These are phyloP conservation scores for Tryphoninae sp. DNA, from an alignment of 2,888 invertebrate genomes.

Conservation along the genomic window DNA sequence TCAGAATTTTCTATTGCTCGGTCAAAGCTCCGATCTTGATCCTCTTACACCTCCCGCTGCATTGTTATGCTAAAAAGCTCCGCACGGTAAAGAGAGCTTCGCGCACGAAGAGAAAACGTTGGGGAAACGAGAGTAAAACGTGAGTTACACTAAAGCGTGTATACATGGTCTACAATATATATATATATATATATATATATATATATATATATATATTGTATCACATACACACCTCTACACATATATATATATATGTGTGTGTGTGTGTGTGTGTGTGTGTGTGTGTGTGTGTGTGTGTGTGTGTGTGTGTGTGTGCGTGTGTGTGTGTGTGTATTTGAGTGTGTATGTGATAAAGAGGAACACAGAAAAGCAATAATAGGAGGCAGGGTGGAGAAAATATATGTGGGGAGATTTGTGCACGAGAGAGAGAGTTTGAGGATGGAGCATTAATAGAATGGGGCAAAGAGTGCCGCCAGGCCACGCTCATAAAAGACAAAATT, in stretches of 20 bases:
- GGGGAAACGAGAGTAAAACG: constrained; percentile 37
- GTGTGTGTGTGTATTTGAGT: too few relatives aligned
- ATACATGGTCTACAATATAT: background rate
- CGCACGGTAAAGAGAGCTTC: constrained; percentile 40
- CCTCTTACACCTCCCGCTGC: constrained; percentile 31
- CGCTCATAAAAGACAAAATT: constrained; percentile 57
- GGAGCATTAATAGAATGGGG: constrained; percentile 44
- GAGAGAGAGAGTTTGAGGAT: constrained; percentile 1
- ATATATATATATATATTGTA: too few relatives aligned
- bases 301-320: too few relatives aligned
- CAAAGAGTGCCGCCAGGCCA: constrained; percentile 40
- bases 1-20: constrained; percentile 45
- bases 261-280: too few relatives aligned
- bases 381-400: constrained; percentile 26
- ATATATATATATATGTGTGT: too few relatives aligned
- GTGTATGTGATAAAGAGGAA: constrained; percentile 31
- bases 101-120: constrained; percentile 21
- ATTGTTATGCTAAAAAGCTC: constrained; percentile 69
- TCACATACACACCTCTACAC: too few relatives aligned
- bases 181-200: background rate
- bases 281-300: too few relatives aligned
- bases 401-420: constrained; percentile 10
- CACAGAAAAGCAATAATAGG: constrained; percentile 14
- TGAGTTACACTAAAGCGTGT: constrained; percentile 13
- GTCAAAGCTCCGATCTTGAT: constrained; percentile 64